Conservation (phyloP, 2,888 invertebrate genomes). For the Onchidella celtica region DNA sequence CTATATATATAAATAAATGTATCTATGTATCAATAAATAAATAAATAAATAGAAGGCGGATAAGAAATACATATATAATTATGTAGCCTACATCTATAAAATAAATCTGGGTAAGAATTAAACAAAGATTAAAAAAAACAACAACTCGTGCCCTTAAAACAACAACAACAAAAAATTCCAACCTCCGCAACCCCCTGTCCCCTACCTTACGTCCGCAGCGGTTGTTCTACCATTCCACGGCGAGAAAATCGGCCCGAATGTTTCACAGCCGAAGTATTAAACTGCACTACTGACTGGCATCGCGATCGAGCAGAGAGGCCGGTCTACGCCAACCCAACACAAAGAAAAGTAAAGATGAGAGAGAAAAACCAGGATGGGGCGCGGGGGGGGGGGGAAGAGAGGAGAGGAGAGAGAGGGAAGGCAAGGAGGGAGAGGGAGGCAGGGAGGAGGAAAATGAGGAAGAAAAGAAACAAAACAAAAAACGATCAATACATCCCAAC, state of each 20-base stretch:
- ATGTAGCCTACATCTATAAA: too few species aligned
- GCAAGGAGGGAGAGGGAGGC: too few species aligned
- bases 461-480: too few species aligned
- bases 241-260: not conserved
- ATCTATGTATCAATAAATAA: conserved; percentile 7
- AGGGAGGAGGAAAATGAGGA: not conserved
- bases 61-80: too few species aligned
- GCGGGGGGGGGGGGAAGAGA: too few species aligned
- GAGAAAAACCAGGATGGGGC: too few species aligned
- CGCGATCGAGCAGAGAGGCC: not conserved
- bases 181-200: too few species aligned
- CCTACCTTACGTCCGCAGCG: not conserved
- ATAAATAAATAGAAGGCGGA: not conserved
- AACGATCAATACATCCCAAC: not conserved
- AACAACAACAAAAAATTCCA: too few species aligned
- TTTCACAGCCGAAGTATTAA: not conserved
- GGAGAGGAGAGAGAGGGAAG: too few species aligned
- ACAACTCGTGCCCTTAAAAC: too few species aligned
- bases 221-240: not conserved
- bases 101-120: too few species aligned
- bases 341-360: not conserved
- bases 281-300: not conserved
- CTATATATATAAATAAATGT: conserved; percentile 10
- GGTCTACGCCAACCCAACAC: not conserved
- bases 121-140: too few species aligned